Percentiles rank a stretch among this genome's conserved stretches.
Evolutionary conservation across 23 tunicate genomes (phyloP).

Genomic region (Pegea sp.): DNA sequence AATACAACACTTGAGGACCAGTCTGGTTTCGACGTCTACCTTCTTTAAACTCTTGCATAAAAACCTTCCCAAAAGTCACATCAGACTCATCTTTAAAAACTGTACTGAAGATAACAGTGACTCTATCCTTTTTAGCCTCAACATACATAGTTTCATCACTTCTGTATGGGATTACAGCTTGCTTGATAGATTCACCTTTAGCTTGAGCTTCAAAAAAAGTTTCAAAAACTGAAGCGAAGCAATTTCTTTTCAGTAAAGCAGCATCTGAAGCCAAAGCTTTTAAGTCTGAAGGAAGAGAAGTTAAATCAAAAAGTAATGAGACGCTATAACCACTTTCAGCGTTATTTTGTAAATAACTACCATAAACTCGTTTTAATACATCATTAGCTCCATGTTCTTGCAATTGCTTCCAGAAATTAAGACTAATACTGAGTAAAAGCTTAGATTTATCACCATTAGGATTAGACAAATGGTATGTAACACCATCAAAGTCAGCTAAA

Average conservation of each 20-base stretch:
- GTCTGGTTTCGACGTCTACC: slow-evolving; percentile 67
- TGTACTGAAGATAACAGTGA: slow-evolving; percentile 93
- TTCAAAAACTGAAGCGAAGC: slow-evolving; percentile 95
- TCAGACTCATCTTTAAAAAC: slow-evolving; percentile 90
- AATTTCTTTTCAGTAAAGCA: slow-evolving; percentile 68
- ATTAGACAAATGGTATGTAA: slow-evolving; percentile 65
- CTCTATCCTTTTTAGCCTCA: slow-evolving; percentile 94
- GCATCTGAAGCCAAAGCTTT: slow-evolving; percentile 31
- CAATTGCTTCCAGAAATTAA: slow-evolving; percentile 70
- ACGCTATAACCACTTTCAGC: slow-evolving; percentile 67
- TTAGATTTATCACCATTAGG: slow-evolving; percentile 73
- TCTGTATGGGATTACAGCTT: slow-evolving; percentile 78
- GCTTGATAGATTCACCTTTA: slow-evolving; percentile 27
- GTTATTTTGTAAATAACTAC: slow-evolving; percentile 15
- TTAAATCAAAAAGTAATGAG: slow-evolving; percentile 42
- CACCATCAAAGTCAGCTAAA: slow-evolving; percentile 94
- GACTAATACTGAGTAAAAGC: slow-evolving; percentile 35
- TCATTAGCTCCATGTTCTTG: slow-evolving; percentile 81
- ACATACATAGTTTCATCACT: slow-evolving; percentile 99
- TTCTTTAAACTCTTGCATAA: slow-evolving; percentile 99
- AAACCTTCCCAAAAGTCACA: slow-evolving; percentile 83
- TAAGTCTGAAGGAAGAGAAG: slow-evolving; percentile 47
- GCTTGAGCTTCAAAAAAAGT: slow-evolving; percentile 93
- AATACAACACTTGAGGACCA: slow-evolving; percentile 93
- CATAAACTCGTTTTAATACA: slow-evolving; percentile 38